A percentile compares a stretch with the other conserved stretches of the same genome.
These are phyloP conservation scores for Rhabdomys pumilio DNA, from an alignment of 2,797 vertebrate genomes.

Conservation along the genomic window DNA sequence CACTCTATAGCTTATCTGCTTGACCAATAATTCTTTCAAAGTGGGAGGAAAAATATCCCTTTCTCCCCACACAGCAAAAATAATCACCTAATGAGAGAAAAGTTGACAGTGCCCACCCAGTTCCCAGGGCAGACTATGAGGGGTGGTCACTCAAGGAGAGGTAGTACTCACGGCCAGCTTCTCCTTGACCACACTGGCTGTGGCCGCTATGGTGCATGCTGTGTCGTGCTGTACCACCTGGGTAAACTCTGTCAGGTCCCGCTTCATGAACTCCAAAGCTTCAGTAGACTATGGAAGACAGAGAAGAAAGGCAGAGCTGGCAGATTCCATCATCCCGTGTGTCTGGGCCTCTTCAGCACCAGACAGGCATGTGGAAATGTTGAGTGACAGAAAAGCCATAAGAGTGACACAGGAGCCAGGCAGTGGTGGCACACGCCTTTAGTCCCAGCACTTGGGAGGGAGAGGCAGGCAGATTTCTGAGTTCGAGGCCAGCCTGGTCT, in stretches of 20 bases:
- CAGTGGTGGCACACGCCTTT: too few species aligned
- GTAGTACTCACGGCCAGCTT: constrained; percentile 94
- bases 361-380: not conserved
- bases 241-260: constrained; percentile 97
- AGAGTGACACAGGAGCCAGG: not conserved
- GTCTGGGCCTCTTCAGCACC: not conserved
- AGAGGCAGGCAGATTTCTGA: too few species aligned
- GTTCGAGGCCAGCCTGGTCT: too few species aligned
- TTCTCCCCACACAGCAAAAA: not conserved
- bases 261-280: constrained; percentile 97
- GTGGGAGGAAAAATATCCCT: not conserved
- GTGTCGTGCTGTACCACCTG: constrained; percentile 99
- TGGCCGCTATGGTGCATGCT: constrained; percentile 97
- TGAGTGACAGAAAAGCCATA: not conserved
- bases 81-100: not conserved
- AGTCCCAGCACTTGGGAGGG: too few species aligned
- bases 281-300: constrained; percentile 93
- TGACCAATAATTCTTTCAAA: constrained; percentile 42
- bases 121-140: not conserved
- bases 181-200: constrained; percentile 96
- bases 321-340: too few species aligned
- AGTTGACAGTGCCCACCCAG: not conserved
- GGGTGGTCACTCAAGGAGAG: not conserved
- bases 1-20: not conserved
- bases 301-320: not conserved